Evolutionary conservation across 2,113 vertebrate genomes (phyloP).

Genomic region (Rutilus rutilus): DNA sequence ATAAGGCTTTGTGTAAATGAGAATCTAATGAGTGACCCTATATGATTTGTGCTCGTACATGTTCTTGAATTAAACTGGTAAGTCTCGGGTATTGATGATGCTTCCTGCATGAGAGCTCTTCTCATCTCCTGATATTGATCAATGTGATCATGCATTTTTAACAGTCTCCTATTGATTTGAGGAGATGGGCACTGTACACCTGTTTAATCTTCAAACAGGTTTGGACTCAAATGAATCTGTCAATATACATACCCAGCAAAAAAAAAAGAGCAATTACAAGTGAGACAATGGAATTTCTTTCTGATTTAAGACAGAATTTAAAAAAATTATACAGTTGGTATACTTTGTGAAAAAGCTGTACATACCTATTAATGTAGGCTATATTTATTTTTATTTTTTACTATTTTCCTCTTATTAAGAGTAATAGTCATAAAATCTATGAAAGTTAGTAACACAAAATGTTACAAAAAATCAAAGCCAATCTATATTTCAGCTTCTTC

Average conservation of each 20-base stretch:
- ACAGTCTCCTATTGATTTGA: slow-evolving; percentile 56
- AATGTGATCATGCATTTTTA: slow-evolving; percentile 55
- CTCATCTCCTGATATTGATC: slow-evolving; percentile 56
- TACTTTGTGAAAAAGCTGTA: not conserved
- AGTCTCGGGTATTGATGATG: slow-evolving; percentile 18
- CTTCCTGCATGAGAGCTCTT: slow-evolving; percentile 34
- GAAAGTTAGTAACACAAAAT: not conserved
- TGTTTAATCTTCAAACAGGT: slow-evolving; percentile 43
- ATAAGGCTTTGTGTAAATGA: not conserved
- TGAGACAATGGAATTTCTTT: not conserved
- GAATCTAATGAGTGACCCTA: not conserved
- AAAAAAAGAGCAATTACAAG: not conserved
- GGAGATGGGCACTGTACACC: slow-evolving; percentile 35
- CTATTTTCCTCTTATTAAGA: not conserved
- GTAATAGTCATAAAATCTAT: not conserved
- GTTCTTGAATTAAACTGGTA: slow-evolving; percentile 27
- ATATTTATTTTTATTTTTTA: not conserved
- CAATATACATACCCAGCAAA: not conserved
- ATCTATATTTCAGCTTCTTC: not conserved
- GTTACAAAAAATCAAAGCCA: not conserved
- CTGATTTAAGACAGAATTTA: not conserved
- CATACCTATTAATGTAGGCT: not conserved
- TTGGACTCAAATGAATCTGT: slow-evolving; percentile 10
- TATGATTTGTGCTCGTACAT: slow-evolving; percentile 11
- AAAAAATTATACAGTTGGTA: not conserved